Conservation (phyloP, 2,113 vertebrate species). For the Peromyscus maniculatus region DNA sequence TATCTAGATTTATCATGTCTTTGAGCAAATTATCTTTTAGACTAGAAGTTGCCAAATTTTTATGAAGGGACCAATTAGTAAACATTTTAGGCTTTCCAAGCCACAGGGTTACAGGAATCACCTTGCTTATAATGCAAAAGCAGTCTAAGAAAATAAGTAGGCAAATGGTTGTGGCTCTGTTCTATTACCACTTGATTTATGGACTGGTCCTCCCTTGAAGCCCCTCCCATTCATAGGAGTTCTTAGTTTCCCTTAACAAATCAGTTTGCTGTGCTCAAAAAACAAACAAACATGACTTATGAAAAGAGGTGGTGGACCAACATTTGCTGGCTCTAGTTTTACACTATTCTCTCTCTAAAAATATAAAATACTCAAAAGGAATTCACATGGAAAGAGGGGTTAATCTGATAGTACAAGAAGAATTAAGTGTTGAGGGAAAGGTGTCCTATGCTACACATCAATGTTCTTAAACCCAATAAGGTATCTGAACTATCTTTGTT, state of each 20-base stretch:
- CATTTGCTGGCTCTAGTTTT: conserved; percentile 25
- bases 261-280: not conserved
- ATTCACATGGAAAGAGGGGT: conserved; percentile 31
- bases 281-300: not conserved
- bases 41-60: conserved; percentile 13
- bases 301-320: not conserved
- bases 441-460: conserved; percentile 35
- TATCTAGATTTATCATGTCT: conserved; percentile 39
- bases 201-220: not conserved
- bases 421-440: conserved; percentile 44
- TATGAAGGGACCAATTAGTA: not conserved
- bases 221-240: not conserved
- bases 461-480: conserved; percentile 38
- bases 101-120: not conserved
- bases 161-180: conserved; percentile 8
- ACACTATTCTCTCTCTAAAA: not conserved
- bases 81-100: conserved; percentile 60
- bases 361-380: conserved; percentile 43
- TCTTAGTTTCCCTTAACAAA: not conserved
- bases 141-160: conserved; percentile 32
- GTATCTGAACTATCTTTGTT: conserved; percentile 34
- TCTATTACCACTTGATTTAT: conserved; percentile 20
- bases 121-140: conserved; percentile 17
- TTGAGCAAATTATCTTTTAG: conserved; percentile 64
- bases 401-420: conserved; percentile 15